phyloP scores from a whole-genome alignment of 2,113 vertebrate genomes.

The Lophotis ruficrista region DNA sequence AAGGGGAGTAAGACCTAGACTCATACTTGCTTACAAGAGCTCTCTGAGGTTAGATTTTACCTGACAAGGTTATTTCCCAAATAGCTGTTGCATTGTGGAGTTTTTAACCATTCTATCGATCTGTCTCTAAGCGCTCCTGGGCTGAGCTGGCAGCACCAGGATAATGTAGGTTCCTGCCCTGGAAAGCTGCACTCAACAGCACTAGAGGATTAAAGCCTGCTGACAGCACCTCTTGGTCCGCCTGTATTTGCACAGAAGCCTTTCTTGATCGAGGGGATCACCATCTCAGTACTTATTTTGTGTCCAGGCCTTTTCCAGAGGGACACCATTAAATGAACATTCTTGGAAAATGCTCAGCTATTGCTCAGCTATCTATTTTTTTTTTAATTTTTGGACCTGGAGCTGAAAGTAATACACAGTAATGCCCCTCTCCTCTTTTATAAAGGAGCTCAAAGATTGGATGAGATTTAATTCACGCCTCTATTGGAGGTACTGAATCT shows the following conservation, averaged over 20 bases:
- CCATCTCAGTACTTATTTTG: not conserved
- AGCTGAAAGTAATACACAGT: not conserved
- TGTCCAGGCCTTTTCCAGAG: not conserved
- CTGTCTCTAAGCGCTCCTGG: not conserved
- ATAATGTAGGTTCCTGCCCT: not conserved
- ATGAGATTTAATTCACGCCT: not conserved
- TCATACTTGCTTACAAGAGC: not conserved
- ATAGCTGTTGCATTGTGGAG: not conserved
- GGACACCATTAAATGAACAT: not conserved
- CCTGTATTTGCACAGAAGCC: not conserved
- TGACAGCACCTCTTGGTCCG: not conserved
- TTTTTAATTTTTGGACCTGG: not conserved
- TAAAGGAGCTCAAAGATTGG: not conserved
- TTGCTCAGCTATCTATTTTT: rapidly evolving
- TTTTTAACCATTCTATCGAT: not conserved
- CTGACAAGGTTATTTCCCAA: not conserved
- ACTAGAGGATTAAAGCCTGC: not conserved
- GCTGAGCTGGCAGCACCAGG: not conserved
- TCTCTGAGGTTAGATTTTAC: not conserved
- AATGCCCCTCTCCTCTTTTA: not conserved
- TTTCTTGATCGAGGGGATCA: not conserved
- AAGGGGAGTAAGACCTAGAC: not conserved
- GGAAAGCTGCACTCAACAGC: not conserved
- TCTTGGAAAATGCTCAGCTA: not conserved
- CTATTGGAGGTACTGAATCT: not conserved